Percentiles rank a stretch among this genome's conserved stretches.
phyloP scores from a whole-genome alignment of 2,797 vertebrate genomes.

The Gallinago solitaria region DNA sequence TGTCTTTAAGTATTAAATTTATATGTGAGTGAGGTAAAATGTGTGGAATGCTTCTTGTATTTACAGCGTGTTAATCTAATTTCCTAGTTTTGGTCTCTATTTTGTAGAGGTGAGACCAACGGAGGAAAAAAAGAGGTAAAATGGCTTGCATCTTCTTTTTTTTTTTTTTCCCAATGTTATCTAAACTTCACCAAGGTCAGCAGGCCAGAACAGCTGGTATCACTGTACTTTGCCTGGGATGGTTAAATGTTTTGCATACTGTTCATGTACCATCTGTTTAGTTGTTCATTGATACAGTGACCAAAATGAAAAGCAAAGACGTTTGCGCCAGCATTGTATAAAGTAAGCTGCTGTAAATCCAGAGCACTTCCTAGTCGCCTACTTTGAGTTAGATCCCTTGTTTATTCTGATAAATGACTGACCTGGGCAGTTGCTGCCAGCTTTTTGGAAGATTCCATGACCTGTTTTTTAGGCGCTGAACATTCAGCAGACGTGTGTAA shows the following conservation, averaged over 20 bases:
- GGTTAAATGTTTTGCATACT: slow-evolving; percentile 38
- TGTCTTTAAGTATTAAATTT: background rate
- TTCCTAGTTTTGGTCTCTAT: background rate
- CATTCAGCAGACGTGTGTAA: background rate
- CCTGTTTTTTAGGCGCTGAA: background rate
- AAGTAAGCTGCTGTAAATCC: background rate
- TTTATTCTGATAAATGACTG: background rate
- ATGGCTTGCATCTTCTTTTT: background rate
- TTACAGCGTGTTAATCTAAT: background rate
- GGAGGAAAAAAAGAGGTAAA: background rate
- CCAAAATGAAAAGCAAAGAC: background rate
- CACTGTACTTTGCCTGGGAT: background rate
- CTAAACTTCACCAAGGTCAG: slow-evolving; percentile 34
- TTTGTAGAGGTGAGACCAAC: background rate
- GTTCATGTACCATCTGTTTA: slow-evolving; percentile 36
- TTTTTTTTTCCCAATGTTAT: background rate
- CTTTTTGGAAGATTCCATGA: background rate
- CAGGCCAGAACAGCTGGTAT: slow-evolving; percentile 43
- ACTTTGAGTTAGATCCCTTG: background rate
- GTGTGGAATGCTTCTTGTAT: background rate
- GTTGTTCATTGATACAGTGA: background rate
- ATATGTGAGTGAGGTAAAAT: background rate
- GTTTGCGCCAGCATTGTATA: background rate
- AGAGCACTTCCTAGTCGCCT: background rate
- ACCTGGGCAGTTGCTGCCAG: background rate